Evolutionary conservation across 2,888 invertebrate species (phyloP), one percentile per base, ranked within the genome.

Genomic region (Microctonus brassicae): DNA sequence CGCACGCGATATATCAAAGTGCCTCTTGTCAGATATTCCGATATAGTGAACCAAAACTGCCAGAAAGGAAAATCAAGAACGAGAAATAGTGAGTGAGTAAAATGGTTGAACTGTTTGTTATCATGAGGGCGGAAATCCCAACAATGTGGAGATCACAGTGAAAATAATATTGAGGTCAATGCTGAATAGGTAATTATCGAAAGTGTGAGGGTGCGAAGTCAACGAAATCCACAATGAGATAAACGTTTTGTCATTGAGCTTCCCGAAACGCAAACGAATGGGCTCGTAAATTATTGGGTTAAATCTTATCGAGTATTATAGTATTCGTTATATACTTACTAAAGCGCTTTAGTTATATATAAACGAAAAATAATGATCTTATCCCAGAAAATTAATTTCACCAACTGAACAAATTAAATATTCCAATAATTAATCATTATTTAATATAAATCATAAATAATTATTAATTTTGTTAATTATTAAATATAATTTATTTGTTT

Each of bases 101-200:
- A n/a, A n/a, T n/a, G n/a, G n/a, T n/a, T 20, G 47, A 17, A 47
- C 17, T n/a, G n/a, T n/a, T n/a, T n/a, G 47, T 7, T 17, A n/a
- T n/a, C 17, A 17, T 33, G 9, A 33, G n/a, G n/a, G n/a, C n/a
- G 58, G 34, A 65, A 34, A 36, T 60, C 60, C 52, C 34, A 53
- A 60, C 36, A 22, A 58, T 53, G 29, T 47, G n/a, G 17, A n/a
- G 7, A 7, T 47, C 17, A 22, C 1, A 13, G 20, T 42, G 26
- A 39, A 66, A 62, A 67, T 33, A 55, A 36, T n/a, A 70, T 55
- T 55, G 65, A 68, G 69, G 70, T 60, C 73, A 57, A 63, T 67
- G 42, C 57, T 69, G 73, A 73, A 74, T 74, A 53, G 67, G 34
- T 69, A 69, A 69, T 73, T 74, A 75, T 73, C 67, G 52, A 64